Conservation (phyloP, 2,888 invertebrate species). For the Andrena marginata region DNA sequence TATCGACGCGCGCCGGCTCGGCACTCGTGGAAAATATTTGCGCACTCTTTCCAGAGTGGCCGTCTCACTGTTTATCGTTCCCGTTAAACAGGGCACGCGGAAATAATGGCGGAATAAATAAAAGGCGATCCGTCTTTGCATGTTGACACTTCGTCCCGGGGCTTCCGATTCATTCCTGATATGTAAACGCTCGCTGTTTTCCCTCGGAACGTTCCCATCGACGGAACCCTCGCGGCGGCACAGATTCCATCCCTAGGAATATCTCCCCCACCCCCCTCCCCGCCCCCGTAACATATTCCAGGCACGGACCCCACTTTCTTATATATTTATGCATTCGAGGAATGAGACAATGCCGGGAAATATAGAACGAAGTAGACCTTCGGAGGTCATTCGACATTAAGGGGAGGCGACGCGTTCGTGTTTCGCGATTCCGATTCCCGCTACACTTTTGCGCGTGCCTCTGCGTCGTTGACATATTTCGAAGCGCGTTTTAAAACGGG, state of each 20-base stretch:
- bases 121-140: conserved; percentile 41
- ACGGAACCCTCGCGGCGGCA: conserved; percentile 21
- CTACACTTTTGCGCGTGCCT: background rate
- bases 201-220: conserved; percentile 17
- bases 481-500: background rate
- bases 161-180: conserved; percentile 54
- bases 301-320: conserved; percentile 54
- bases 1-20: conserved; percentile 19
- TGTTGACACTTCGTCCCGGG: conserved; percentile 50
- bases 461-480: background rate
- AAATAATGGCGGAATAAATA: conserved; percentile 48
- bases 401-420: conserved; percentile 4
- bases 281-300: conserved; percentile 39
- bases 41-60: background rate
- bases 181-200: conserved; percentile 35
- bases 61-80: conserved; percentile 6
- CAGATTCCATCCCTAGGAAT: conserved; percentile 27
- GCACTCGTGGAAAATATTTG: conserved; percentile 47
- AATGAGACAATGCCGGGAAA: conserved; percentile 34
- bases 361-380: conserved; percentile 4
- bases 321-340: conserved; percentile 56
- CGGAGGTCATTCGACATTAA: conserved; percentile 15
- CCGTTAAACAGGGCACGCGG: conserved; percentile 12
- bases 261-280: conserved; percentile 11
- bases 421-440: background rate